phyloP scores from a whole-genome alignment of 2,113 vertebrate species.

The Trogon melanurus region DNA sequence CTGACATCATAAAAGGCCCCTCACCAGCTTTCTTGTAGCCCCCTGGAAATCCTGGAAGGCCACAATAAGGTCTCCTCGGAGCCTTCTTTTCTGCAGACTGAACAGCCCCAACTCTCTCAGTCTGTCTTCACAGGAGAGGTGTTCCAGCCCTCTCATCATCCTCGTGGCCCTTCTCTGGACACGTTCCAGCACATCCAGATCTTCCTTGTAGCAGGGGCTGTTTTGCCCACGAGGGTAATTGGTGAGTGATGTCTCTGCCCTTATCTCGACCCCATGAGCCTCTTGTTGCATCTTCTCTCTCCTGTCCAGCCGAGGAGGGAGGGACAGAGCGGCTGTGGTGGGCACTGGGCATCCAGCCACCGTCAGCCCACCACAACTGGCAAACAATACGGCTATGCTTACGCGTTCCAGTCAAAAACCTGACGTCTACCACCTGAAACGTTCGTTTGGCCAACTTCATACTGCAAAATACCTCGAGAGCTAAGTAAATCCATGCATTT shows the following conservation, averaged over 20 bases:
- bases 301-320: not conserved
- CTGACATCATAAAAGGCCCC: too few relatives aligned
- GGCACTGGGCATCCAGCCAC: not conserved
- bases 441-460: not conserved
- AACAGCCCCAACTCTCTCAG: too few relatives aligned
- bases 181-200: too few relatives aligned
- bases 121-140: too few relatives aligned
- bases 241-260: too few relatives aligned
- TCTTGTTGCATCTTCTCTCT: not conserved
- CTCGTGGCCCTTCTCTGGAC: too few relatives aligned
- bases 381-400: not conserved
- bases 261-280: not conserved
- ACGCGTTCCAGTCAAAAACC: not conserved
- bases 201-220: too few relatives aligned
- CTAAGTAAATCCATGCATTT: not conserved
- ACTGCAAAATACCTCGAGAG: not conserved
- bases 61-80: too few relatives aligned
- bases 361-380: not conserved
- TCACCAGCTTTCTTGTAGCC: too few relatives aligned
- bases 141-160: too few relatives aligned
- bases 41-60: too few relatives aligned
- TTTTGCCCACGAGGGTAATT: not conserved
- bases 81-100: too few relatives aligned
- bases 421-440: not conserved
- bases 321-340: not conserved